Evolutionary conservation across 2,797 vertebrate genomes (phyloP).

Genomic region (Squalus acanthias): DNA sequence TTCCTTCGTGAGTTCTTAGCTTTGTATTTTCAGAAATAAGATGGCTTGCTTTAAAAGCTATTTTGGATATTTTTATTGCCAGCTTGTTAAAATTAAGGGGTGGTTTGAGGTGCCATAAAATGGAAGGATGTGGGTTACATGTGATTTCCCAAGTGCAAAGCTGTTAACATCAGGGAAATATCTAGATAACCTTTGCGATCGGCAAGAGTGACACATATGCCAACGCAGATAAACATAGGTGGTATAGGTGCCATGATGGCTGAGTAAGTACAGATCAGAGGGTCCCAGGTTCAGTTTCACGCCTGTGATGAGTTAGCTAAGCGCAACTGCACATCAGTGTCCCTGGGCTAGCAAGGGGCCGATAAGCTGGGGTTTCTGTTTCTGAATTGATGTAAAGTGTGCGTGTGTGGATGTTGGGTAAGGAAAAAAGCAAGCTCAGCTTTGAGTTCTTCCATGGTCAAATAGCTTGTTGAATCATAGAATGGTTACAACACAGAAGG

Average conservation of each 20-base stretch:
- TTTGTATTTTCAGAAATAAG: not conserved
- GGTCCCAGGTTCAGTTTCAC: not conserved
- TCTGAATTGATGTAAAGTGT: not conserved
- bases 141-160: not conserved
- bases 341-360: not conserved
- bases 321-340: not conserved
- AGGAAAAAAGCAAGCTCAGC: not conserved
- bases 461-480: not conserved
- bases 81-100: not conserved
- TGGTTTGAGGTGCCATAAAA: not conserved
- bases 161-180: not conserved
- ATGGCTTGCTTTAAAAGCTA: not conserved
- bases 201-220: not conserved
- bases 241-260: no score
- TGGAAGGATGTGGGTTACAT: not conserved
- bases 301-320: not conserved
- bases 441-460: not conserved
- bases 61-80: not conserved
- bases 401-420: not conserved
- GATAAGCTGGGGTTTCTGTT: not conserved
- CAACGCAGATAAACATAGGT: not conserved
- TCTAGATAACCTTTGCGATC: not conserved
- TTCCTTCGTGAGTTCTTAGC: not conserved
- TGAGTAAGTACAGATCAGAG: not conserved
- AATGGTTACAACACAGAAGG: no score